A percentile compares a stretch with the other conserved stretches of the same genome.
phyloP scores from a whole-genome alignment of 2,797 vertebrate species.

The Sciaenops ocellatus region DNA sequence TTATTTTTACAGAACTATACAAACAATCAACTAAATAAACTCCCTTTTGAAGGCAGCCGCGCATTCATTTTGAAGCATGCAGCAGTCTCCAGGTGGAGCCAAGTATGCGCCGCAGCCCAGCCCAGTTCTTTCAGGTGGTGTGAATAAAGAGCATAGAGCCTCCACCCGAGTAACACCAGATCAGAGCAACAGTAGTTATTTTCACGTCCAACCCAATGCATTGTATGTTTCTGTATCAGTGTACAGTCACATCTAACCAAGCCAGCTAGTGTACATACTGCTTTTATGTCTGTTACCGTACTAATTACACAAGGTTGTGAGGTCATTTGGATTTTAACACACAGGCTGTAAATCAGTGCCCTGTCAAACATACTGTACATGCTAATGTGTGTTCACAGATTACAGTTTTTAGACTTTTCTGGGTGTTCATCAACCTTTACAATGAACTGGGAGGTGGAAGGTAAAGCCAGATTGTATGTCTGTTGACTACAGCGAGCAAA shows the following conservation, averaged over 20 bases:
- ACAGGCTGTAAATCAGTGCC: neutral
- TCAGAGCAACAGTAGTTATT: neutral
- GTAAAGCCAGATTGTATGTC: neutral
- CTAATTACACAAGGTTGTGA: neutral
- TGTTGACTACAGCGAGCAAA: neutral
- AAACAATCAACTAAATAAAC: neutral
- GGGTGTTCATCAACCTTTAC: neutral
- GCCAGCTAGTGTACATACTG: conserved; percentile 38
- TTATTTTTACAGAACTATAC: neutral
- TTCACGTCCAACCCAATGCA: conserved; percentile 29
- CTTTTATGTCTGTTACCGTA: neutral
- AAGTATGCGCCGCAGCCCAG: conserved; percentile 30
- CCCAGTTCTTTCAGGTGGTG: conserved; percentile 43
- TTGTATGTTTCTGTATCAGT: conserved; percentile 10
- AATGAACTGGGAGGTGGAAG: neutral
- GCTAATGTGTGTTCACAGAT: neutral
- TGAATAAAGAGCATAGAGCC: conserved; percentile 33
- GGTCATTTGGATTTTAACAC: neutral
- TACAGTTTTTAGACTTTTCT: neutral
- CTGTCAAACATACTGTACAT: neutral
- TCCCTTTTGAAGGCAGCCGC: neutral
- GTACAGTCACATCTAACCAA: conserved; percentile 14
- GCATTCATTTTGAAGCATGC: neutral
- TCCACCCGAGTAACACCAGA: conserved; percentile 45
- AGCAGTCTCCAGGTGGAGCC: conserved; percentile 47